These are phyloP conservation scores for Dione vanillae DNA, from an alignment of 2,888 invertebrate species.

Conservation along the genomic window DNA sequence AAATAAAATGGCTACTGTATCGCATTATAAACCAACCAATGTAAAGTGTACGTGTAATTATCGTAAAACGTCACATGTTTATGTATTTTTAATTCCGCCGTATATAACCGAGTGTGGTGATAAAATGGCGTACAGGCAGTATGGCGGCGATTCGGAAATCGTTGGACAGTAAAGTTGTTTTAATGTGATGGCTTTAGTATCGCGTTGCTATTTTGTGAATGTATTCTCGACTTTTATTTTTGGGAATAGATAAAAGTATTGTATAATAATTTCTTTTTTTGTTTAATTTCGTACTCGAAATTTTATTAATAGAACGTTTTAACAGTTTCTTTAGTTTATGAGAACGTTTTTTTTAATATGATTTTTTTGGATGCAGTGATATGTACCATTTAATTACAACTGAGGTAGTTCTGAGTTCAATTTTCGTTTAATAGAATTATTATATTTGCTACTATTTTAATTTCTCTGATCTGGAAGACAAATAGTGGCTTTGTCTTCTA, in stretches of 20 bases:
- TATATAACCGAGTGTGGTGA: constrained; percentile 66
- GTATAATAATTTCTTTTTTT: constrained; percentile 7
- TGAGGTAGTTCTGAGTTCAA: no score
- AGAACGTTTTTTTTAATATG: no score
- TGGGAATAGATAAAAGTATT: constrained; percentile 11
- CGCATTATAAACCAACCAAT: constrained; percentile 71
- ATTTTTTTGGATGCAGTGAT: no score
- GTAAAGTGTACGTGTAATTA: constrained; percentile 76
- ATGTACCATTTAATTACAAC: no score
- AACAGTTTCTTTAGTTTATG: not conserved
- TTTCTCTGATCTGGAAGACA: no score
- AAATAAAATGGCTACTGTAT: constrained; percentile 48
- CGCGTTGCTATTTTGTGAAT: constrained; percentile 43
- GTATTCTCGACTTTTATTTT: constrained; percentile 40
- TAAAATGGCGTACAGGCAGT: constrained; percentile 62
- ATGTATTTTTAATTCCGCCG: constrained; percentile 82
- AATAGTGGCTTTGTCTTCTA: no score
- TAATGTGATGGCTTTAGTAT: constrained; percentile 63
- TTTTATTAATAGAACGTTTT: not conserved
- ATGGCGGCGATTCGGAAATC: constrained; percentile 69
- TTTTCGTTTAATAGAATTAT: no score
- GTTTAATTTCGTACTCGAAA: not conserved
- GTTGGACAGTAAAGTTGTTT: constrained; percentile 73
- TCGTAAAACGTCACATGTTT: constrained; percentile 81
- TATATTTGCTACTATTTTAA: no score